Base-by-base conservation (phyloP, 2,888 invertebrate species). In the Meloe dianella region DNA sequence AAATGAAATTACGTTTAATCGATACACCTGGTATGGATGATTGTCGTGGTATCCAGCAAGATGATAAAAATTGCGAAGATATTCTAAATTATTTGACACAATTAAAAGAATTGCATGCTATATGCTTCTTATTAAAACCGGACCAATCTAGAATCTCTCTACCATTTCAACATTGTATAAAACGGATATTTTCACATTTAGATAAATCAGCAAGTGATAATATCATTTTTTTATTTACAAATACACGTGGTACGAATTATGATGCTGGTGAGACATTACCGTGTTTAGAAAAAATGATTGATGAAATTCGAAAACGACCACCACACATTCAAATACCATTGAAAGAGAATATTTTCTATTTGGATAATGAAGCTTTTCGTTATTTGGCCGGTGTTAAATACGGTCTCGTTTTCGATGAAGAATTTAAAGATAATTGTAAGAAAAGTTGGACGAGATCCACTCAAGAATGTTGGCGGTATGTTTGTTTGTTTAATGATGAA, bases 21-120 rank as follows among this genome's bases (percentile, higher is more conserved):
- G 79, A 79, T 67, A 78, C 80, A 1, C 79, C 80, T 9, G 79
- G 78, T 20, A 76, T 79, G 61, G 74, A 74, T 5, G 77, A 78
- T 63, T 73, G 76, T 2, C 65, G 75, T 51, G 77, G 76, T 1
- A 65, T 77, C 9, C 63, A 74, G 32, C 74, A 76, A 54, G 77
- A 78, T 51, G 71, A 76, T 41, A 63, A 67, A 22, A 77, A 78
- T 61, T 77, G 74, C 59, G 75, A 75, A 54, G 71, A 73, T 54
- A 69, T 78, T 9, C 58, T 80, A 12, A 64, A 72, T 0, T 79
- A 75, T 63, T 73, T 80, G 35, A 68, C 72, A 22, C 68, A 74
- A 51, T 65, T 75, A 35, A 61, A 76, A 7, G 57, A 78, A 17
- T 63, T 80, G 2, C 77, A 80, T 67, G 78, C 75, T 7, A 74